Conservation (phyloP, 1,140 invertebrate species). For the Halesus radiatus region DNA sequence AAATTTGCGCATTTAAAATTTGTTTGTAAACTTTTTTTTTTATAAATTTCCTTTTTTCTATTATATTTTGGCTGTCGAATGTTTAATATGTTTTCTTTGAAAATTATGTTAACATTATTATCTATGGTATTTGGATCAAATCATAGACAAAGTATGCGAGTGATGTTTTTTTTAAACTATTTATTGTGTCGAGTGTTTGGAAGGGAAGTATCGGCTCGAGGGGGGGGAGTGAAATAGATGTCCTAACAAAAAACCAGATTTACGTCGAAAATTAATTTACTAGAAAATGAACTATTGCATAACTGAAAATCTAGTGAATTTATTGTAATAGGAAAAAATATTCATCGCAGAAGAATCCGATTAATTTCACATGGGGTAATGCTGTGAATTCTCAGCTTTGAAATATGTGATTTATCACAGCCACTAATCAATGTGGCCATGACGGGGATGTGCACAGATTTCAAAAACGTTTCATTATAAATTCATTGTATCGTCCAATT, state of each 20-base stretch:
- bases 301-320: conserved; percentile 29
- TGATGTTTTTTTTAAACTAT: conserved; percentile 13
- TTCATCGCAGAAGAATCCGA: not conserved
- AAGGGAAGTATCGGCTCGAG: not conserved
- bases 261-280: not conserved
- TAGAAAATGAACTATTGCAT: conserved; percentile 16
- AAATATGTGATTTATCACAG: not conserved
- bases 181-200: not conserved
- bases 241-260: too few relatives aligned
- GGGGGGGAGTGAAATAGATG: not conserved
- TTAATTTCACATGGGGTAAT: too few relatives aligned
- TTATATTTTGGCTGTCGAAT: too few relatives aligned
- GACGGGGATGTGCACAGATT: not conserved
- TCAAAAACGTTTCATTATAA: not conserved
- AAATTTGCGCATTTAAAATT: too few relatives aligned
- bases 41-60: too few relatives aligned
- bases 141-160: not conserved
- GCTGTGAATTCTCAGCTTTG: not conserved
- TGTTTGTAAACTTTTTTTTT: too few relatives aligned
- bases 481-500: not conserved
- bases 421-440: not conserved
- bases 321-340: conserved; percentile 26
- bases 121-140: too few relatives aligned
- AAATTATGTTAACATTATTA: too few relatives aligned
- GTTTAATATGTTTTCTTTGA: too few relatives aligned